phyloP scores from a whole-genome alignment of 2,113 vertebrate genomes.

The Meles meles region DNA sequence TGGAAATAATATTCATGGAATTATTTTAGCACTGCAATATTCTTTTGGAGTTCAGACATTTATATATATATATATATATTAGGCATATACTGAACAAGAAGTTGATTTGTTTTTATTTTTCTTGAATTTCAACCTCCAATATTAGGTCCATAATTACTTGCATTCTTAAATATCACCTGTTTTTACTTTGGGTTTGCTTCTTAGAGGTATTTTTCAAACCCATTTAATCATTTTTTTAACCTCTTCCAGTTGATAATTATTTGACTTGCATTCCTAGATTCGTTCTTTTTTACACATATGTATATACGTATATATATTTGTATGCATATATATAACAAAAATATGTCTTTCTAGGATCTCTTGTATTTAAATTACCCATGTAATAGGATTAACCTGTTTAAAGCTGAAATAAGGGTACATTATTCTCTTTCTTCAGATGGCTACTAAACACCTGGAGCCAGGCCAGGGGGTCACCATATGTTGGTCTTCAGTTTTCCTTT shows the following conservation, averaged over 20 bases:
- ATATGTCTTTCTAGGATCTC: neutral
- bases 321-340: neutral
- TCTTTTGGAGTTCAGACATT: neutral
- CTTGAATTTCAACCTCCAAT: slow-evolving; percentile 15
- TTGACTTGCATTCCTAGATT: neutral
- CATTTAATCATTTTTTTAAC: neutral
- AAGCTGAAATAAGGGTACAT: neutral
- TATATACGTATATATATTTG: neutral
- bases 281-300: neutral
- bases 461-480: slow-evolving; percentile 17
- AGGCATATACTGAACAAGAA: neutral
- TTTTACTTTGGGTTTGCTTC: neutral
- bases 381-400: slow-evolving; percentile 58
- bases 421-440: slow-evolving; percentile 59
- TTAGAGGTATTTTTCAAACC: neutral
- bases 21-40: slow-evolving; percentile 4
- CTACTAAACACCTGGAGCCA: slow-evolving; percentile 25
- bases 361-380: slow-evolving; percentile 54
- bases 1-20: neutral
- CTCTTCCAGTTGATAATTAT: neutral
- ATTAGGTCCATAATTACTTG: neutral
- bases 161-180: neutral
- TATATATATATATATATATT: neutral
- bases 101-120: slow-evolving; percentile 35
- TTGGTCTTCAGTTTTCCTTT: slow-evolving; percentile 41